phyloP scores from a whole-genome alignment of 2,888 invertebrate genomes.

The Eupithecia exiguata region DNA sequence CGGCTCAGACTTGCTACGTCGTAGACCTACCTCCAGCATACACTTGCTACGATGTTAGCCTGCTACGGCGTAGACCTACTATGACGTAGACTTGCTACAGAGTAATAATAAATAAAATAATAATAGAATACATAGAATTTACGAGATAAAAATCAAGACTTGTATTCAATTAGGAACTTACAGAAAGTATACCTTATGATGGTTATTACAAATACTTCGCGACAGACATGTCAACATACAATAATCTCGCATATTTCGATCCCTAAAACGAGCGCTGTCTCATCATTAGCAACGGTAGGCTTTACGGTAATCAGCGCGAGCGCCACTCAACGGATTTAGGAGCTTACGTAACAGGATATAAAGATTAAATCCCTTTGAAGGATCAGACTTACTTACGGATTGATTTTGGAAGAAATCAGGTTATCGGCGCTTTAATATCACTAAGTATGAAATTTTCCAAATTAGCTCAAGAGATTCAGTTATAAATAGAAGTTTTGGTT shows the following conservation, averaged over 20 bases:
- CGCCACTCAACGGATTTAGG: slow-evolving; percentile 22
- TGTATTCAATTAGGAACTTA: background rate
- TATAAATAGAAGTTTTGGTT: too few species aligned
- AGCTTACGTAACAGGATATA: slow-evolving; percentile 29
- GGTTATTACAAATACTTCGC: background rate
- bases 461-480: too few species aligned
- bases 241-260: background rate
- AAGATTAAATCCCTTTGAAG: slow-evolving; percentile 37
- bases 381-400: slow-evolving; percentile 29
- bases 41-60: background rate
- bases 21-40: too few species aligned
- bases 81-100: too few species aligned
- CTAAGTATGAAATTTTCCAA: background rate
- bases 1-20: too few species aligned
- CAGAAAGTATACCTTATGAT: background rate
- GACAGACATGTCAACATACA: background rate
- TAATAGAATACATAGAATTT: too few species aligned
- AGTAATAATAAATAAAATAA: too few species aligned
- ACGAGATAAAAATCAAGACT: background rate
- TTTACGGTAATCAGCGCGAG: slow-evolving; percentile 11
- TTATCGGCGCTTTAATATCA: background rate
- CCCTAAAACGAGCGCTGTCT: background rate
- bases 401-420: slow-evolving; percentile 14
- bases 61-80: background rate
- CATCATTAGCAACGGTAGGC: slow-evolving; percentile 13